Evolutionary conservation across 2,888 invertebrate genomes (phyloP).

Genomic region (Stenotaenia linearis): DNA sequence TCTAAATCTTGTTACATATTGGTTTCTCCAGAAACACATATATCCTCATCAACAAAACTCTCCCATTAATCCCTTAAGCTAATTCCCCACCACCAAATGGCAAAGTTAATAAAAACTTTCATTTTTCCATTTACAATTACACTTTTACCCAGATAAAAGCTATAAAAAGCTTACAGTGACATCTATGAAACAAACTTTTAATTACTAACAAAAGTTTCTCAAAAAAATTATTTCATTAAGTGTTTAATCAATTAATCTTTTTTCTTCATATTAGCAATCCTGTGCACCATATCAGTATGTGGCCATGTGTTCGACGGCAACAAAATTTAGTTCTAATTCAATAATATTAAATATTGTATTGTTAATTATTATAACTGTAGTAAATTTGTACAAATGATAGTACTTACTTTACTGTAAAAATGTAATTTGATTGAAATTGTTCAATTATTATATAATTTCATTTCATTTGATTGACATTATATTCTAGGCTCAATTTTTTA

Average conservation of each 20-base stretch:
- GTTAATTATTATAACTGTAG: background rate
- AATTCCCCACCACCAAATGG: too few species aligned
- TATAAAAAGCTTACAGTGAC: too few species aligned
- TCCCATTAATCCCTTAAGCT: too few species aligned
- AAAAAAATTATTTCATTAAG: too few species aligned
- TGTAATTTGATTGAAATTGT: background rate
- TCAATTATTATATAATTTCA: background rate
- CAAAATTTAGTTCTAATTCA: background rate
- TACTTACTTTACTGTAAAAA: background rate
- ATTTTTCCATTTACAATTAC: too few species aligned
- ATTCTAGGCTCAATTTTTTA: background rate
- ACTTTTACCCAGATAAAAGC: too few species aligned
- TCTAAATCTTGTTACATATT: too few species aligned
- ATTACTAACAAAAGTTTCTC: too few species aligned
- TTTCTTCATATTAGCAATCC: background rate
- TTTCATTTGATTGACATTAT: background rate
- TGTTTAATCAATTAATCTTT: background rate
- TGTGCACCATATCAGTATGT: background rate
- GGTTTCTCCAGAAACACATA: too few species aligned
- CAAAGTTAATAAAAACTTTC: too few species aligned
- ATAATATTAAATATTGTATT: background rate
- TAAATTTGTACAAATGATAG: background rate
- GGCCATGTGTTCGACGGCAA: background rate
- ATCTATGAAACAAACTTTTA: too few species aligned
- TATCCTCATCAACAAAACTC: too few species aligned